phyloP scores from a whole-genome alignment of 2,113 vertebrate species.

The Solea solea region DNA sequence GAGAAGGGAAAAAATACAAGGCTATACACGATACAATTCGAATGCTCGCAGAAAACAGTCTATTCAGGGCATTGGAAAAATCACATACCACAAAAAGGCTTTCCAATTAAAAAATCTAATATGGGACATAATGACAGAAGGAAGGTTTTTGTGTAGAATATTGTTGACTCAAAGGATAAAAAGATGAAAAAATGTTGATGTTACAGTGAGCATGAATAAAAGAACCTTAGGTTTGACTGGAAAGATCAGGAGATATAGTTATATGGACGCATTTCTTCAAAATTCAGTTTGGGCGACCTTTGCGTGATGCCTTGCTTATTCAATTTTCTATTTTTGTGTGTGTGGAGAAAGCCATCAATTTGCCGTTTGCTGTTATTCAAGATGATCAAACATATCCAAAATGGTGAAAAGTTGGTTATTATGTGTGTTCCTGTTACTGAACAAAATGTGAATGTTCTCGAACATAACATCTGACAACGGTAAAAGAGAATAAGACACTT shows the following conservation, averaged over 20 bases:
- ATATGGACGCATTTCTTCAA: background rate
- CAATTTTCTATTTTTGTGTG: background rate
- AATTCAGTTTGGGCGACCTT: conserved; percentile 9
- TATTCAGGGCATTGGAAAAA: conserved; percentile 63
- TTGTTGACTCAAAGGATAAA: conserved; percentile 23
- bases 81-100: conserved; percentile 53
- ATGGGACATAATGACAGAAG: conserved; percentile 30
- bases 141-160: conserved; percentile 29
- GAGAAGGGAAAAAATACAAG: conserved; percentile 30
- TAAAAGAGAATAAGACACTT: background rate
- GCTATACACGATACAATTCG: conserved; percentile 48
- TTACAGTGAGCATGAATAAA: conserved; percentile 14
- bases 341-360: background rate
- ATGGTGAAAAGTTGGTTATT: background rate
- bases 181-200: conserved; percentile 6
- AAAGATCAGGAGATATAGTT: background rate
- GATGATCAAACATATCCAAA: too few relatives aligned
- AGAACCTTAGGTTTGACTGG: background rate
- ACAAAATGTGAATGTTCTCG: background rate
- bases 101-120: conserved; percentile 20
- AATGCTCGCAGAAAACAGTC: conserved; percentile 47
- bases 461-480: background rate
- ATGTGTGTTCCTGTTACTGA: background rate
- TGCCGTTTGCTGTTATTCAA: background rate
- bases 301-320: background rate